Evolutionary conservation across 2,888 invertebrate genomes (phyloP).

Genomic region (Kryphioiulus occultus): DNA sequence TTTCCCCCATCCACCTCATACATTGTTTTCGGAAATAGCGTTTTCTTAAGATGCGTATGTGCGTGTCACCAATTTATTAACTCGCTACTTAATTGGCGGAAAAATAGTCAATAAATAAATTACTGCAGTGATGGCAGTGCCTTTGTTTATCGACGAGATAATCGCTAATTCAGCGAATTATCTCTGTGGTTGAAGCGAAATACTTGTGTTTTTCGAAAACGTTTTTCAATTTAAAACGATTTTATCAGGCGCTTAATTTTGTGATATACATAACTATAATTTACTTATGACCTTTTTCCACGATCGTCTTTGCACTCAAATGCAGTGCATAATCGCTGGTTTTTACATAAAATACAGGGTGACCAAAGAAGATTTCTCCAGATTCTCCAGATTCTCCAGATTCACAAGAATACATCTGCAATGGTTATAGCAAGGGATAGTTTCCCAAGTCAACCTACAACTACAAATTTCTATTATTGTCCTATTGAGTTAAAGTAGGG

Average conservation of each 20-base stretch:
- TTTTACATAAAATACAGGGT: too few relatives aligned
- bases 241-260: not conserved
- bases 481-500: too few relatives aligned
- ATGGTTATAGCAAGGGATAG: too few relatives aligned
- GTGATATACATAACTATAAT: not conserved
- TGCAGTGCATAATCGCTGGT: too few relatives aligned
- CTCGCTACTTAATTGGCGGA: not conserved
- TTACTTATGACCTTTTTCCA: not conserved
- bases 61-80: slow-evolving; percentile 5
- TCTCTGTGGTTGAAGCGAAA: not conserved
- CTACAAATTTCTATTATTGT: too few relatives aligned
- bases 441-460: too few relatives aligned
- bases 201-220: not conserved
- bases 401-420: too few relatives aligned
- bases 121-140: not conserved
- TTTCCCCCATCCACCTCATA: too few relatives aligned
- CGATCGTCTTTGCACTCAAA: too few relatives aligned
- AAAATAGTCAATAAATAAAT: slow-evolving; percentile 4
- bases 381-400: too few relatives aligned
- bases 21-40: not conserved
- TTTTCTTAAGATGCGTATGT: not conserved
- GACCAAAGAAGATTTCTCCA: too few relatives aligned
- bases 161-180: not conserved
- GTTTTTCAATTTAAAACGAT: not conserved
- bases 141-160: slow-evolving; percentile 2